Percentiles rank a stretch among this genome's conserved stretches.
Conservation (phyloP, 1,140 invertebrate genomes). For the Ceratitis capitata region DNA sequence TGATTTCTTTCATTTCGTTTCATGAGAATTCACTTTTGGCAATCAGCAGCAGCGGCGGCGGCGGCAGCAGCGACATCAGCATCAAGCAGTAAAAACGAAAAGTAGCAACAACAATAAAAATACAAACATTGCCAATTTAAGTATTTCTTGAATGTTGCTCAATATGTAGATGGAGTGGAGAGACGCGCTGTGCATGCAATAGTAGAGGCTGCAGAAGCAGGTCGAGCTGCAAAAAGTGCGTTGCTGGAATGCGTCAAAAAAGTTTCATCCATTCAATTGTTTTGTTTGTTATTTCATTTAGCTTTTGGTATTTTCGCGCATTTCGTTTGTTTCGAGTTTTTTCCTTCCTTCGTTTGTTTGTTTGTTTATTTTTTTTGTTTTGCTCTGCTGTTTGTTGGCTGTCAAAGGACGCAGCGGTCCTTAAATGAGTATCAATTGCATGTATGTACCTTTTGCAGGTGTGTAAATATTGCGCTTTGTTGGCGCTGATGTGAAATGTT, state of each 20-base stretch:
- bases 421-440: constrained; percentile 10
- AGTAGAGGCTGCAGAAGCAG: not conserved
- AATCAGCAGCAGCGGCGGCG: constrained; percentile 1
- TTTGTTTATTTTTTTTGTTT: not conserved
- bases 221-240: not conserved
- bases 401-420: not conserved
- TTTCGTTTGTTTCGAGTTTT: not conserved
- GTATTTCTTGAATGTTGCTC: not conserved
- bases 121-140: not conserved
- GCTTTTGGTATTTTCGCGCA: not conserved
- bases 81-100: no score
- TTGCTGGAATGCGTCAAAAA: not conserved
- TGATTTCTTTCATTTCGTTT: constrained; percentile 32
- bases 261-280: constrained; percentile 10
- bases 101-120: not conserved
- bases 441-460: not conserved
- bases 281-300: constrained; percentile 12
- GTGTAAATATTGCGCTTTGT: not conserved
- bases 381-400: not conserved
- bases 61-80: no score
- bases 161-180: no score
- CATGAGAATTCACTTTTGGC: constrained; percentile 16
- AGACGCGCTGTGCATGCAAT: not conserved
- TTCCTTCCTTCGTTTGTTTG: not conserved
- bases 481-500: not conserved